Evolutionary conservation across 2,113 vertebrate species (phyloP).

Genomic region (human): GRCh38 chr13:111205001-111205500

Average conservation of each 20-base stretch:
- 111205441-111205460: not conserved
- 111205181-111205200: not conserved
- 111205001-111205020: not conserved
- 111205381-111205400: not conserved
- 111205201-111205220: rapidly evolving
- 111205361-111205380: slow-evolving; percentile 96
- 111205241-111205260: not conserved
- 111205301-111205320: slow-evolving; percentile 97
- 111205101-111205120: not conserved
- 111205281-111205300: slow-evolving; percentile 95
- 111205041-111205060: not conserved
- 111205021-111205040: not conserved
- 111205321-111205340: slow-evolving; percentile 97
- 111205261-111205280: slow-evolving; percentile 64
- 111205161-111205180: not conserved
- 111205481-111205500: not conserved
- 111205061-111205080: not conserved
- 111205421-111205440: not conserved
- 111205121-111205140: not conserved
- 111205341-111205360: slow-evolving; percentile 95
- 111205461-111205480: not conserved
- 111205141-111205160: not conserved
- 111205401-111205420: not conserved
- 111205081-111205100: not conserved
- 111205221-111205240: not conserved